Evolutionary conservation across 2,113 vertebrate genomes (phyloP).

Genomic region (Heterochromis multidens): DNA sequence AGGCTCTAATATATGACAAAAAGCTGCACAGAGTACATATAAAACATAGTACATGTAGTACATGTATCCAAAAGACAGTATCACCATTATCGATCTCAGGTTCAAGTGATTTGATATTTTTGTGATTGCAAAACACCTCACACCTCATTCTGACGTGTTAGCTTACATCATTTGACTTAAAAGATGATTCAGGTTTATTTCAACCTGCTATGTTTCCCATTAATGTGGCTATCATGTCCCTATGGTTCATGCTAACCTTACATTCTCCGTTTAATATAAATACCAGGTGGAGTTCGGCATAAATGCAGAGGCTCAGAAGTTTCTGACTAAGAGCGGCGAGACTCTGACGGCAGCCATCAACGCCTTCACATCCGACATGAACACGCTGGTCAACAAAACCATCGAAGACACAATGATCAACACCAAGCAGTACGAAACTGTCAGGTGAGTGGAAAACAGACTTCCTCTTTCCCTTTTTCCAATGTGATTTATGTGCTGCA

Average conservation of each 20-base stretch:
- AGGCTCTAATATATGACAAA: background rate
- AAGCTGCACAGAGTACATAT: background rate
- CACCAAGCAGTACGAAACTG: slow-evolving; percentile 84
- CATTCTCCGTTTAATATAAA: background rate
- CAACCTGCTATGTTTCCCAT: background rate
- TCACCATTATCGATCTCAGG: background rate
- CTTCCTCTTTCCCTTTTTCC: background rate
- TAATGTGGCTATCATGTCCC: background rate
- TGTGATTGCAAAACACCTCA: background rate
- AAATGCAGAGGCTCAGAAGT: slow-evolving; percentile 86
- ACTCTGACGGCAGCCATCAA: slow-evolving; percentile 80
- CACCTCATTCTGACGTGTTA: background rate
- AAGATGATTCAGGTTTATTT: background rate
- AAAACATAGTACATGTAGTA: no score
- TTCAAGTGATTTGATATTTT: background rate
- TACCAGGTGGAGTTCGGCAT: slow-evolving; percentile 87
- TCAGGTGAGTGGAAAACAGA: slow-evolving; percentile 73
- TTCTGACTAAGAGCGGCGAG: slow-evolving; percentile 86
- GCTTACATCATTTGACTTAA: no score
- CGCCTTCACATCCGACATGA: slow-evolving; percentile 87
- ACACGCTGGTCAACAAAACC: slow-evolving; percentile 88
- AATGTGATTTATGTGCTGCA: background rate
- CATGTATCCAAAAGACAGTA: background rate
- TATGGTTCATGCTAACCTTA: background rate
- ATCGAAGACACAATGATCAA: slow-evolving; percentile 92